A percentile compares a stretch with the other conserved stretches of the same genome.
Evolutionary conservation across 2,113 vertebrate genomes (phyloP).

Genomic region (Tachuris rubrigastra): DNA sequence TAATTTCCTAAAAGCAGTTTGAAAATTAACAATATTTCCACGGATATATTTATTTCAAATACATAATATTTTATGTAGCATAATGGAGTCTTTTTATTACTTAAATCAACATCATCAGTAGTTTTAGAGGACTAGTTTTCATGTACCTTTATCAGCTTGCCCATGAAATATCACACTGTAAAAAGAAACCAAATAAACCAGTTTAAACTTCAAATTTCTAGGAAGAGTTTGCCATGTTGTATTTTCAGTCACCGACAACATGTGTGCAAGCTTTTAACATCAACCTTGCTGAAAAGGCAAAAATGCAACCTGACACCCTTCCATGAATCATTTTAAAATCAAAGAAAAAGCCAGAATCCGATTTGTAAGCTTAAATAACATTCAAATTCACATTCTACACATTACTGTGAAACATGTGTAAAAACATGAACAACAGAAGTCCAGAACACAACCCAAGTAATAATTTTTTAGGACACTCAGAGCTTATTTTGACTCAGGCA

Average conservation of each 20-base stretch:
- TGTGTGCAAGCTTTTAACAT: neutral
- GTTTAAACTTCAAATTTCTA: neutral
- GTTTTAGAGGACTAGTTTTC: neutral
- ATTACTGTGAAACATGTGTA: neutral
- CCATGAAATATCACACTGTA: neutral
- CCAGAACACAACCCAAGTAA: neutral
- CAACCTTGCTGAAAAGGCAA: neutral
- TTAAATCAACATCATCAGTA: neutral
- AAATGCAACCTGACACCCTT: neutral
- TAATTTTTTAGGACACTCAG: neutral
- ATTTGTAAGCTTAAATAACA: neutral
- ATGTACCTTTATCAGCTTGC: neutral
- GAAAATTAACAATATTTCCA: neutral
- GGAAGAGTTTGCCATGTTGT: neutral
- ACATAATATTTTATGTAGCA: neutral
- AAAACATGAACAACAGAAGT: neutral
- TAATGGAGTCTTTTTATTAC: neutral
- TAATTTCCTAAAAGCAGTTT: neutral
- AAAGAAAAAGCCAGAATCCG: neutral
- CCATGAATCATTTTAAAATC: neutral
- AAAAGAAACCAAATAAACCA: neutral
- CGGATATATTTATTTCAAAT: neutral
- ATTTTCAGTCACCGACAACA: neutral
- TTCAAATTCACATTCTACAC: neutral
- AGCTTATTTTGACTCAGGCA: neutral